Conservation (phyloP, 2,797 vertebrate species). For the Platalea minor region DNA sequence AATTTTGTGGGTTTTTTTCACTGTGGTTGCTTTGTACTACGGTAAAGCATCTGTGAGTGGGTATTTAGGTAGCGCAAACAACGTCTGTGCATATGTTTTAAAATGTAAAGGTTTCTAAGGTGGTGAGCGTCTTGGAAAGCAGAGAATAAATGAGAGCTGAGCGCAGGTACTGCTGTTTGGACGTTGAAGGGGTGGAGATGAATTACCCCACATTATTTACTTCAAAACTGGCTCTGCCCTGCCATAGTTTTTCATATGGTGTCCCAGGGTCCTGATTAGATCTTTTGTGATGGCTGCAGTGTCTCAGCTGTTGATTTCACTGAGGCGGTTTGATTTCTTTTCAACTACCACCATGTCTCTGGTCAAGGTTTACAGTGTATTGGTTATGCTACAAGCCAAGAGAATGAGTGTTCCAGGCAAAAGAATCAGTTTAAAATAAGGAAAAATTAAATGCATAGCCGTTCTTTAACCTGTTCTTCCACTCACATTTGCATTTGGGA, state of each 20-base stretch:
- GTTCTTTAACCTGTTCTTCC: not conserved
- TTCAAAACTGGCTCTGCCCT: not conserved
- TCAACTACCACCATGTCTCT: not conserved
- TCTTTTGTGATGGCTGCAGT: not conserved
- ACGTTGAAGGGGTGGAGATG: not conserved
- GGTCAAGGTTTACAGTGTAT: not conserved
- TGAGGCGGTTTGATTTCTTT: not conserved
- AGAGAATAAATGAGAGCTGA: not conserved
- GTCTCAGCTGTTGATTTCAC: not conserved
- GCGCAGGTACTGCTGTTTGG: not conserved
- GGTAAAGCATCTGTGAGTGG: not conserved
- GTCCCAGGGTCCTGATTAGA: not conserved
- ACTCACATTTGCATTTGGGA: not conserved
- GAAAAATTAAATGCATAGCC: not conserved
- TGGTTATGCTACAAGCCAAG: not conserved
- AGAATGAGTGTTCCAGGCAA: not conserved
- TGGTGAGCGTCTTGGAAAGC: not conserved
- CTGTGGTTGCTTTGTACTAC: not conserved
- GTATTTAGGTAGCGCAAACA: not conserved
- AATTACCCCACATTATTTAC: not conserved
- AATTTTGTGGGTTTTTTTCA: not conserved
- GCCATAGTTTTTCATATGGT: not conserved
- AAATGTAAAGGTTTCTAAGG: not conserved
- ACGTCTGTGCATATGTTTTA: not conserved
- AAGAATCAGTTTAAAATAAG: not conserved